These are phyloP conservation scores for Notodonta ziczac DNA, from an alignment of 2,888 invertebrate genomes.

Conservation along the genomic window DNA sequence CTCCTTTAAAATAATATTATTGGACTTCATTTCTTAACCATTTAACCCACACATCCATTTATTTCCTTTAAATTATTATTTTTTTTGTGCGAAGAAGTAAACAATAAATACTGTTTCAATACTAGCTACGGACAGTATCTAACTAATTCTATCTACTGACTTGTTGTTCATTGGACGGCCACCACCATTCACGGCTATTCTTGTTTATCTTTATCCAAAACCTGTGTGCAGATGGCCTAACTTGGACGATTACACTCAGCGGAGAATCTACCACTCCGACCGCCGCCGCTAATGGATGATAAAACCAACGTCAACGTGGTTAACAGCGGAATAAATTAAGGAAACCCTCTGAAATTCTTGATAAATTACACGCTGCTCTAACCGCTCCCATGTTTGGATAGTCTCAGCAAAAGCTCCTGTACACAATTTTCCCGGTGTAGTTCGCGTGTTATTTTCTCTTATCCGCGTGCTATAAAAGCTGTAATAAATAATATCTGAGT, in stretches of 20 bases:
- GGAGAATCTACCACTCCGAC: slow-evolving; percentile 35
- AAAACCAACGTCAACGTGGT: slow-evolving; percentile 65
- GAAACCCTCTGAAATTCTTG: slow-evolving; percentile 60
- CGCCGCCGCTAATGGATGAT: slow-evolving; percentile 62
- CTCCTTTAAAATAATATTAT: too few relatives aligned
- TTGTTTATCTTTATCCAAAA: slow-evolving; percentile 1
- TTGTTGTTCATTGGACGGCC: background rate
- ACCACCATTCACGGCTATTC: background rate
- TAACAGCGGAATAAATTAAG: slow-evolving; percentile 67
- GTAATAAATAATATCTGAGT: background rate
- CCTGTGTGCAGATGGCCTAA: background rate
- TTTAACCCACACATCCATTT: too few relatives aligned
- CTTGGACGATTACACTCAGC: slow-evolving; percentile 9
- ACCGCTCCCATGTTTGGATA: slow-evolving; percentile 54
- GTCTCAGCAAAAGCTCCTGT: slow-evolving; percentile 44
- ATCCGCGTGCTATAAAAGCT: background rate
- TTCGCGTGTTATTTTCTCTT: background rate
- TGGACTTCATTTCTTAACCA: too few relatives aligned
- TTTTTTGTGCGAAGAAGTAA: too few relatives aligned
- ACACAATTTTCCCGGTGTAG: slow-evolving; percentile 11
- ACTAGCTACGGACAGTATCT: background rate
- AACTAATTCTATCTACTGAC: background rate
- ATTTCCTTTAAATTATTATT: too few relatives aligned
- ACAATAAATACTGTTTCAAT: too few relatives aligned
- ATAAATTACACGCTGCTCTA: slow-evolving; percentile 59